Percentiles rank a stretch among this genome's conserved stretches.
Evolutionary conservation across 2,888 invertebrate genomes (phyloP).

Genomic region (Acleris laterana): DNA sequence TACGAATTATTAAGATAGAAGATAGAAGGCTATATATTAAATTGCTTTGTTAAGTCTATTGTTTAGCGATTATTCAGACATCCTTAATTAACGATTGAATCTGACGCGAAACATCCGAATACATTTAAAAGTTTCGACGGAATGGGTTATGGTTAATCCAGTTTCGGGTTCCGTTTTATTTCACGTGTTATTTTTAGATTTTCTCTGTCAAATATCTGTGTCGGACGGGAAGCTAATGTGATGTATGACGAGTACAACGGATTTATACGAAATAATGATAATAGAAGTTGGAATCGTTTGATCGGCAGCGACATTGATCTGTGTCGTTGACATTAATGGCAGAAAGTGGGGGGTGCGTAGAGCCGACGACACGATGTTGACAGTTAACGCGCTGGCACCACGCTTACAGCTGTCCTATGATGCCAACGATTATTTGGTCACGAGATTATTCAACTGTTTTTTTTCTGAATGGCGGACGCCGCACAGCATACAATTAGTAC

Average conservation of each 20-base stretch:
- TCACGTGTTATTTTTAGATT: neutral
- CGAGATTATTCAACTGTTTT: neutral
- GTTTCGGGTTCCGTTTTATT: neutral
- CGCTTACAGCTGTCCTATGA: conserved; percentile 10
- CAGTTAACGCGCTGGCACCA: conserved; percentile 21
- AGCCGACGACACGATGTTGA: conserved; percentile 12
- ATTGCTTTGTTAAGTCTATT: conserved; percentile 46
- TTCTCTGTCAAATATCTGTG: neutral
- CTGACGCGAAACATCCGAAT: conserved; percentile 2
- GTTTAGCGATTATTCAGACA: conserved; percentile 15
- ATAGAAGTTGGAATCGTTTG: neutral
- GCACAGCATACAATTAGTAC: too few relatives aligned
- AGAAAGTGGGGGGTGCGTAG: neutral
- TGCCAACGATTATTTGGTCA: neutral
- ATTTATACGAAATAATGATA: neutral
- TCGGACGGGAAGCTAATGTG: neutral
- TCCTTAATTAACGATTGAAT: conserved; percentile 14
- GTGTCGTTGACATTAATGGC: conserved; percentile 6
- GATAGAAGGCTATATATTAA: conserved; percentile 65
- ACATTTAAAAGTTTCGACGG: neutral
- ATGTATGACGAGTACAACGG: too few relatives aligned
- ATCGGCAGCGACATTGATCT: conserved; percentile 10
- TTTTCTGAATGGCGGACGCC: too few relatives aligned
- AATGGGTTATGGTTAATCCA: neutral
- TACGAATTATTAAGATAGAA: conserved; percentile 71